These are phyloP conservation scores for Actinernus sp. DNA, from an alignment of 92 coral and sea anemone species.

Conservation along the genomic window DNA sequence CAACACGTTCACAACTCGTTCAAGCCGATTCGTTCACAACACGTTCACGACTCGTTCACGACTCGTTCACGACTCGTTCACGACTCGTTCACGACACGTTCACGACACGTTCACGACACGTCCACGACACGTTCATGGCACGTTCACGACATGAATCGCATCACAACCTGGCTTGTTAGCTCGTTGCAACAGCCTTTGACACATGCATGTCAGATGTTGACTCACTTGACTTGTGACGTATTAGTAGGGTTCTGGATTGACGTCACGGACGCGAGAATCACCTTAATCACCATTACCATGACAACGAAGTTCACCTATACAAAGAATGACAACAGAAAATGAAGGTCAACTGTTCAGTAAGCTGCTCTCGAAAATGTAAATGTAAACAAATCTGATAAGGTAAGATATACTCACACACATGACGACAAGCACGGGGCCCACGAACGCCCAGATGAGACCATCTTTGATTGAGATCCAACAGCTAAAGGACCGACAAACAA, in stretches of 20 bases:
- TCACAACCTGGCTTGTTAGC: too few species aligned
- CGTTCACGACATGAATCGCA: too few species aligned
- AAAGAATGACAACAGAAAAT: neutral
- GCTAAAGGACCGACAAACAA: slow-evolving; percentile 27
- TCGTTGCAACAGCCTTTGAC: too few species aligned
- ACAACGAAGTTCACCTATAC: slow-evolving; percentile 81
- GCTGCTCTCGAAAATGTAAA: neutral
- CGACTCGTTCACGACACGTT: too few species aligned
- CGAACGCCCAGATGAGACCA: slow-evolving; percentile 97
- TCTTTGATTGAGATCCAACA: slow-evolving; percentile 90
- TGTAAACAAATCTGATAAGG: neutral
- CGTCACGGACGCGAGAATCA: slow-evolving; percentile 85
- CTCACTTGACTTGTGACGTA: slow-evolving; percentile 90
- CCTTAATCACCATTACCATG: slow-evolving; percentile 86
- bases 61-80: too few species aligned
- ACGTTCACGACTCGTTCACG: too few species aligned
- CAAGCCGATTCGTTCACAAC: too few species aligned
- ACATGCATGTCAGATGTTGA: too few species aligned
- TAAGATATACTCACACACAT: slow-evolving; percentile 60
- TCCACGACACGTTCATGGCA: too few species aligned
- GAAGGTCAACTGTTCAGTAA: neutral
- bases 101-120: too few species aligned
- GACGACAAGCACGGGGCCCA: slow-evolving; percentile 83
- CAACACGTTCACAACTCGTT: too few species aligned
- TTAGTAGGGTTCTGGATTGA: slow-evolving; percentile 80